Base-by-base conservation (phyloP, 2,113 vertebrate genomes). In the Passer montanus region DNA sequence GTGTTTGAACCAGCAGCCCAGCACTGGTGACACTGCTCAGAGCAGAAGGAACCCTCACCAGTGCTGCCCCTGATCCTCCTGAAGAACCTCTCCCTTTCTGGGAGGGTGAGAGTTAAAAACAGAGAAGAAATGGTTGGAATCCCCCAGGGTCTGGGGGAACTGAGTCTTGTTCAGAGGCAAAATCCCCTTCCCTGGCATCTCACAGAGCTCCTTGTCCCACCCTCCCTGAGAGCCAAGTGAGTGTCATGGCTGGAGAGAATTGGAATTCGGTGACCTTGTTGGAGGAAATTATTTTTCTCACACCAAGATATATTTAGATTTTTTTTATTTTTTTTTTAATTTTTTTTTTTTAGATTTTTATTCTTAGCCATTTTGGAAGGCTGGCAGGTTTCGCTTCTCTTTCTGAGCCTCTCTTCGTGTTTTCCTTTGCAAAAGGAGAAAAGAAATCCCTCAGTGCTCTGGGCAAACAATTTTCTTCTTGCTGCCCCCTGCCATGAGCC, bases 141-240 rank as follows among this genome's bases (percentile, higher is more conserved):
- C n/a, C n/a, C n/a, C n/a, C n/a, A n/a, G n/a, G n/a, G n/a, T n/a
- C n/a, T n/a, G n/a, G n/a, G n/a, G n/a, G n/a, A n/a, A 19, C 46
- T 14, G 18, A 43, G 17, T 15, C 22, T 19, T 0, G 0, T 23
- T 56, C 1, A 5, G 66, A 55, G 35, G 43, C 7, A 72, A 70
- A 85, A 91, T 11, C 9, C 53, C 15, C 41, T 79, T 70, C 39
- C 24, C 10, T 1, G 1, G 9, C 6, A 55, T 16, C 79, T 33
- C 55, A 44, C 6, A 3, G 66, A 37, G 9, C 1, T 37, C 43
- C 70, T 28, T 6, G 7, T 67, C 84, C 33, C 17, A 11, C 10
- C 41, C 27, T 76, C 44, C 59, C 28, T 74, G 39, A 58, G 69
- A 74, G 27, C 37, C 59, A 30, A 70, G 11, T 3, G 6, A 76